These are phyloP conservation scores for Cremastobaeus sp. DNA, from an alignment of 2,888 invertebrate genomes.

Conservation along the genomic window DNA sequence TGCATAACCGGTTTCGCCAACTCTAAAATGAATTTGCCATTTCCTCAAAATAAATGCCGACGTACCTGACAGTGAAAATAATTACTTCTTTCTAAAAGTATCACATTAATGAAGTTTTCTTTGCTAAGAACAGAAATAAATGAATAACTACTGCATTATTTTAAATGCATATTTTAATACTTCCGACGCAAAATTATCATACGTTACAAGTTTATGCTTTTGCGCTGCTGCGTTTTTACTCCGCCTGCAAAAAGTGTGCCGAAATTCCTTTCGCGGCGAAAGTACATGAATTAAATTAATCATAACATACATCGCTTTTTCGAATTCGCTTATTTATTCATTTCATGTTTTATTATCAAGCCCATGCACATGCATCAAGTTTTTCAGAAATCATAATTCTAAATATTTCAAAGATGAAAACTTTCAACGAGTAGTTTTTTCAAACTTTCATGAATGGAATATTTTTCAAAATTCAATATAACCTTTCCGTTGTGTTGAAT, in stretches of 20 bases:
- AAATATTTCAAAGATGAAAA: no score
- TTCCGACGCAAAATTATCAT: slow-evolving; percentile 23
- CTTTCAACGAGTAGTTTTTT: no score
- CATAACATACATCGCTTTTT: neutral
- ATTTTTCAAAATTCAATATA: no score
- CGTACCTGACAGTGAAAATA: slow-evolving; percentile 23
- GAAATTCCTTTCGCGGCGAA: slow-evolving; percentile 7
- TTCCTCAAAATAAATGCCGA: slow-evolving; percentile 25
- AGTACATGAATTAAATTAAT: slow-evolving; percentile 19
- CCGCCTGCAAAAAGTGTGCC: slow-evolving; percentile 6
- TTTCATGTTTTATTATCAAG: slow-evolving; percentile 1
- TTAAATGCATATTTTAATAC: slow-evolving; percentile 34
- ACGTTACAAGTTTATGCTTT: slow-evolving; percentile 29
- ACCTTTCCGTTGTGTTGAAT: no score
- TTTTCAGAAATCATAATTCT: no score
- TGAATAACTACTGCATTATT: no score
- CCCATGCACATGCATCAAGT: no score
- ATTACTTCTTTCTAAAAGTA: slow-evolving; percentile 29
- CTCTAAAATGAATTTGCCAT: slow-evolving; percentile 12
- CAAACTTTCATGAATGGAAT: no score
- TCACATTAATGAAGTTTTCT: slow-evolving; percentile 35
- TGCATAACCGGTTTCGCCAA: no score
- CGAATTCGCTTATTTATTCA: slow-evolving; percentile 24
- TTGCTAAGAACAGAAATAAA: no score
- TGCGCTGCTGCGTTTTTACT: no score